These are phyloP conservation scores for Allygus modestus DNA, from an alignment of 2,888 invertebrate species.

Conservation along the genomic window DNA sequence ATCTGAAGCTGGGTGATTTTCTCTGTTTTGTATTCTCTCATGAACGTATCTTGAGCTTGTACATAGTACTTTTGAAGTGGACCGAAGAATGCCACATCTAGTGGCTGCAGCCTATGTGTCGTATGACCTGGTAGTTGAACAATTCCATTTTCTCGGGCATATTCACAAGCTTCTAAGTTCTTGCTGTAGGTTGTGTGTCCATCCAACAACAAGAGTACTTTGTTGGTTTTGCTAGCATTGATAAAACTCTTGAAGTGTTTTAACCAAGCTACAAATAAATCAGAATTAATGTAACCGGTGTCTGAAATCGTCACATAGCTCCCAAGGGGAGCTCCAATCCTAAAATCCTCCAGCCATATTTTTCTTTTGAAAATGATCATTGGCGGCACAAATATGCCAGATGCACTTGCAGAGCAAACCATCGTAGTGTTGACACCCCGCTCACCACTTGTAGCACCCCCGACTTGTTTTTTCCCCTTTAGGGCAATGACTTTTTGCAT, in stretches of 20 bases:
- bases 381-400: constrained; percentile 74
- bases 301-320: constrained; percentile 68
- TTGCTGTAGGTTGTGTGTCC: constrained; percentile 70
- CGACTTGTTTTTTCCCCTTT: constrained; percentile 31
- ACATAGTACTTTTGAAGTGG: background rate
- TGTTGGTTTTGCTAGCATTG: constrained; percentile 71
- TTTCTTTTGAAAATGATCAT: constrained; percentile 75
- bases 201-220: constrained; percentile 72
- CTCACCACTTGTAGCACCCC: constrained; percentile 25
- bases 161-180: background rate
- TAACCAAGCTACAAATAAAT: constrained; percentile 65
- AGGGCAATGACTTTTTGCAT: background rate
- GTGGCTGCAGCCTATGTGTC: constrained; percentile 17
- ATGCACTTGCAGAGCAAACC: constrained; percentile 74
- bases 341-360: constrained; percentile 72
- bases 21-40: too few relatives aligned
- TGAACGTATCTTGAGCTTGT: too few relatives aligned
- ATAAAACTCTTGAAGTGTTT: constrained; percentile 72
- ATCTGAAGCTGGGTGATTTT: too few relatives aligned
- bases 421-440: constrained; percentile 20
- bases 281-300: constrained; percentile 71
- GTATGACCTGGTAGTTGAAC: constrained; percentile 25
- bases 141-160: background rate
- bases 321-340: too few relatives aligned
- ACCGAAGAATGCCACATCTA: background rate